Evolutionary conservation across 1,140 invertebrate species (phyloP).

Genomic region (Vollenhovia emeryi): DNA sequence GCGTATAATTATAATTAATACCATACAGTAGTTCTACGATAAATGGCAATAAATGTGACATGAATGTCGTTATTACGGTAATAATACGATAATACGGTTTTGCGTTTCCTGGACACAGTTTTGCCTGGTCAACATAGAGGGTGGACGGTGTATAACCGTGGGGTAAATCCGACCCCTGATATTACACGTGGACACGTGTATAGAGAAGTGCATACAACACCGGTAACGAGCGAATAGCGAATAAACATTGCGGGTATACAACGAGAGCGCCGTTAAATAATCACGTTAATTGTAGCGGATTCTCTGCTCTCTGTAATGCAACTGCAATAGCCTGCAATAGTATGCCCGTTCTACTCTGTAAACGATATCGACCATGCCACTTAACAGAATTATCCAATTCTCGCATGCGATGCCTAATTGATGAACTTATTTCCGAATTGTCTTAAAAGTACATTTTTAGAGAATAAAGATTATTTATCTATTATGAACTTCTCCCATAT

Average conservation of each 20-base stretch:
- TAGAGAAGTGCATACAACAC: conserved; percentile 44
- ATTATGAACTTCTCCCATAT: background rate
- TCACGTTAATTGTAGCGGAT: conserved; percentile 55
- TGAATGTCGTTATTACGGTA: conserved; percentile 46
- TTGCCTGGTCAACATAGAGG: conserved; percentile 39
- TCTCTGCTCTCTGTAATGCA: conserved; percentile 49
- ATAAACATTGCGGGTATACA: conserved; percentile 51
- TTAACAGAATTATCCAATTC: conserved; percentile 51
- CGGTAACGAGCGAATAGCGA: conserved; percentile 51
- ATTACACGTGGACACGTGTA: conserved; percentile 44
- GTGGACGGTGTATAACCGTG: conserved; percentile 42
- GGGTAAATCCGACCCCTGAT: conserved; percentile 47
- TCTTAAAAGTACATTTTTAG: background rate
- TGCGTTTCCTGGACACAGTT: conserved; percentile 44
- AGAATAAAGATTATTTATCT: background rate
- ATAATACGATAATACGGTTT: conserved; percentile 53
- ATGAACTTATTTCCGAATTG: conserved; percentile 13
- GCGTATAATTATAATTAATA: conserved; percentile 39
- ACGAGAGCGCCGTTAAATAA: conserved; percentile 49
- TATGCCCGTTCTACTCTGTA: conserved; percentile 41
- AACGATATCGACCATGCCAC: conserved; percentile 51
- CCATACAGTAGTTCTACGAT: background rate
- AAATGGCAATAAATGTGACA: conserved; percentile 30
- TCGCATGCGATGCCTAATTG: conserved; percentile 36
- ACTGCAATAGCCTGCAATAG: conserved; percentile 48